These are phyloP conservation scores for Polia nebulosa DNA, from an alignment of 2,888 invertebrate species.

Conservation along the genomic window DNA sequence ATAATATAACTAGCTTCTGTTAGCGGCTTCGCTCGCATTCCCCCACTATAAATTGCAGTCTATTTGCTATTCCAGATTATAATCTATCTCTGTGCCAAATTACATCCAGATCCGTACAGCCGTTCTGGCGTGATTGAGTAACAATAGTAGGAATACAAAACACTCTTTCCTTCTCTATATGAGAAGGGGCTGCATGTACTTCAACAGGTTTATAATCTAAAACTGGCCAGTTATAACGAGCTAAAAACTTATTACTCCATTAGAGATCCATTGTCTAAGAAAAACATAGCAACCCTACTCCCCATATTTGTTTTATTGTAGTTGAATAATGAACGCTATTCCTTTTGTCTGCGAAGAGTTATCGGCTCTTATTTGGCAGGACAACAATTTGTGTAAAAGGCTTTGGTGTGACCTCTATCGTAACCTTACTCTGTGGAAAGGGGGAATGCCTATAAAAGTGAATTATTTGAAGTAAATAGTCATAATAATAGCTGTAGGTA, in stretches of 20 bases:
- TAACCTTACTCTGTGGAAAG: slow-evolving; percentile 28
- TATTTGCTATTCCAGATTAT: no score
- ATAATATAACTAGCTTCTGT: no score
- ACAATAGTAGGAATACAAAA: no score
- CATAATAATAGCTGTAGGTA: slow-evolving; percentile 1
- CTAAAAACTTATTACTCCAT: not conserved
- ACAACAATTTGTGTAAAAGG: slow-evolving; percentile 48
- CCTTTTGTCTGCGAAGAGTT: slow-evolving; percentile 51
- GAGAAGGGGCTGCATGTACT: no score
- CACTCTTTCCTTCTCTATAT: no score
- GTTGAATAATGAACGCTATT: slow-evolving; percentile 54
- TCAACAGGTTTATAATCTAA: no score
- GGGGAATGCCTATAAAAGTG: slow-evolving; percentile 32
- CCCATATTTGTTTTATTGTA: slow-evolving; percentile 50
- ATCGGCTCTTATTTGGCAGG: slow-evolving; percentile 52
- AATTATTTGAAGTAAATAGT: slow-evolving; percentile 38
- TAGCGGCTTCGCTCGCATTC: no score
- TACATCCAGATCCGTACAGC: no score
- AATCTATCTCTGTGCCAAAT: no score
- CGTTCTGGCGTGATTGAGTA: no score
- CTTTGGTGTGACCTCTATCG: slow-evolving; percentile 36
- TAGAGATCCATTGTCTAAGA: no score
- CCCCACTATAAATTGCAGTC: no score
- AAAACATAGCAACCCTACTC: slow-evolving; percentile 38
- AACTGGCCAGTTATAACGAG: not conserved